Base-by-base conservation (phyloP, 2,113 vertebrate genomes). In the Calyptommatus sinebrachiatus region DNA sequence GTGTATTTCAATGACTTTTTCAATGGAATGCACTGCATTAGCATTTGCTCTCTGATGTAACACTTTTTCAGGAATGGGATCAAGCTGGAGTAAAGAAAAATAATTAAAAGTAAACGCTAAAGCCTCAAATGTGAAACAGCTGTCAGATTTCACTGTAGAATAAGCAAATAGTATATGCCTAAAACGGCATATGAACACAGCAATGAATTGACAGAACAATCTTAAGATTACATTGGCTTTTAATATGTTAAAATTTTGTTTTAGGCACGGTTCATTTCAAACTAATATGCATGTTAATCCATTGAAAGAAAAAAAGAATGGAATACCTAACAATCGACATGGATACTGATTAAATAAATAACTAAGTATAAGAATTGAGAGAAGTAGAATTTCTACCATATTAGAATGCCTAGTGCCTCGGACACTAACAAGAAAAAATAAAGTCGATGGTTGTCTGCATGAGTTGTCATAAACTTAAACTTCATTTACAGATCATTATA, bases 1-100 rank as follows among this genome's bases (percentile, higher is more conserved):
- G 66, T 99, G 98, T 83, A 94, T 94, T 87, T 98, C 96, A 8
- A 99, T 91, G 29, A 99, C 98, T 85, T 97, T 99, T 92, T 99
- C 97, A 95, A 99, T 97, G 50, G 98, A 99, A 83, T 89, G 96
- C 66, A 99, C 93, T 0, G 98, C 97, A 0, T 99, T 99, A 50
- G 94, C 89, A 0, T 99, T 99, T 45, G 97, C 96, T 73, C 96
- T 95, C 89, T 98, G 97, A 87, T 98, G 96, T 48, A 99, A 85
- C 61, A 98, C 93, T 81, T 97, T 96, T 16, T 98, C 96, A 2
- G 97, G 94, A 69, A 99, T 94, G 73, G 97, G 97, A 35, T 96
- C 95, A 8, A 95, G 93, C 96, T 96, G 90, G n/a, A 81, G 73
- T 87, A 21, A 80, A 48, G 41, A 16, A 83, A 21, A 85, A 74